Base-by-base conservation (phyloP, 1,140 invertebrate species). In the Orius insidiosus region DNA sequence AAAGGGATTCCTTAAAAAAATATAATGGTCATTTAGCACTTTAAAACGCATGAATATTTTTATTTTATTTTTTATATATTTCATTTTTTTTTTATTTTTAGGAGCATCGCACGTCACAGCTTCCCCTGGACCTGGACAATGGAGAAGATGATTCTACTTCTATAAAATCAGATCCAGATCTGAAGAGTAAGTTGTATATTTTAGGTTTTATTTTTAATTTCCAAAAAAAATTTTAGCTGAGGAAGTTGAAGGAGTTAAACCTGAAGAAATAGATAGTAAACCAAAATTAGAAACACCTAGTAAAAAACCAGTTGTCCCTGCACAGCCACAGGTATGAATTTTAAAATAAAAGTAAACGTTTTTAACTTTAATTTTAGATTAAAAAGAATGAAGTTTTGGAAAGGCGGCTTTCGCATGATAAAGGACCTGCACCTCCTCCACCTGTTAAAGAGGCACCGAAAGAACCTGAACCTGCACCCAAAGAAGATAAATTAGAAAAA, bases 71-170 rank as follows among this genome's bases (percentile, higher is more conserved):
- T 36, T 11, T 36, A 11, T 36, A 36, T n/a, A 36, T 15, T 36
- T 11, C 3, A 40, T 15, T 16, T 2, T 40, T 40, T 15, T 40
- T 4, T 24, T n/a, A n/a, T 31, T 62, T 62, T 7, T 63, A 86
- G 82, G 82, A 86, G 72, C 80, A 81, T 66, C 81, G 81, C 70
- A 78, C 76, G 59, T 84, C 56, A 33, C 80, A 84, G 66, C 73
- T 83, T 66, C 55, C 77, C 58, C 76, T 84, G 75, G 81, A 85
- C 67, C 72, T 84, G 71, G 82, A 85, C 58, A 66, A 65, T 64
- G 65, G 66, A 58, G 68, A 63, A 80, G 82, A 85, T 82, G 83
- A 87, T 68, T 78, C 79, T 61, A 72, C 77, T 60, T 82, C 81
- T 55, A 71, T 83, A 58, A 73, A 73, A 65, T 80, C 75, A 72